phyloP scores from a whole-genome alignment of 2,888 invertebrate species.

The Unio delphinus region DNA sequence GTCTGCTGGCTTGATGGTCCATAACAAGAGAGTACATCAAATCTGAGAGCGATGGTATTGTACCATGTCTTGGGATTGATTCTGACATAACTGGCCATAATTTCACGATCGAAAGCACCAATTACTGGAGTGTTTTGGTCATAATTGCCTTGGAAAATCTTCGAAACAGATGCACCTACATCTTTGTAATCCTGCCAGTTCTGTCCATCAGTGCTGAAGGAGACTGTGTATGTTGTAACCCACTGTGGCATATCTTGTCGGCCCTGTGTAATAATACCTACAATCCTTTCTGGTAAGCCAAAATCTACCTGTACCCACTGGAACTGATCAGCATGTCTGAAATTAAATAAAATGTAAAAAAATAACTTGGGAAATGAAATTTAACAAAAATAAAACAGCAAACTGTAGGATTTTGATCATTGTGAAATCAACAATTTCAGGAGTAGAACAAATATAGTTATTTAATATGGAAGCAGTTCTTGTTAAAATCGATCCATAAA shows the following conservation, averaged over 20 bases:
- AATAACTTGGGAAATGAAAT: not conserved
- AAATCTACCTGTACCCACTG: constrained; percentile 53
- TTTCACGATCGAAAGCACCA: constrained; percentile 45
- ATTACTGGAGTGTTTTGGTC: constrained; percentile 38
- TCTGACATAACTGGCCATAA: constrained; percentile 48
- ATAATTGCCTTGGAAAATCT: constrained; percentile 44
- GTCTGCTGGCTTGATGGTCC: constrained; percentile 12
- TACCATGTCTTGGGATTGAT: constrained; percentile 54
- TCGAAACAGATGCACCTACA: constrained; percentile 25
- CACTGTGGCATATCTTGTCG: constrained; percentile 40
- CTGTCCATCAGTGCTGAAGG: constrained; percentile 48
- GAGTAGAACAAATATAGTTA: too few species aligned
- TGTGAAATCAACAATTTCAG: too few species aligned
- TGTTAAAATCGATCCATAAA: too few species aligned
- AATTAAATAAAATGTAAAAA: constrained; percentile 2
- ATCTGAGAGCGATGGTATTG: constrained; percentile 45
- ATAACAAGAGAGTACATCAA: constrained; percentile 55
- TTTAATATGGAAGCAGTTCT: too few species aligned
- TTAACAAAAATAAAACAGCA: not conserved
- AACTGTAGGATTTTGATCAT: too few species aligned
- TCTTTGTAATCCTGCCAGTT: constrained; percentile 39
- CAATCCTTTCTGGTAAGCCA: constrained; percentile 35
- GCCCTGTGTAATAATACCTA: constrained; percentile 46
- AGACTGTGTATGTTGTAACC: constrained; percentile 45
- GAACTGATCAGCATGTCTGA: constrained; percentile 33